Conservation (phyloP, 2,888 invertebrate species). For the Eupithecia dodoneata region DNA sequence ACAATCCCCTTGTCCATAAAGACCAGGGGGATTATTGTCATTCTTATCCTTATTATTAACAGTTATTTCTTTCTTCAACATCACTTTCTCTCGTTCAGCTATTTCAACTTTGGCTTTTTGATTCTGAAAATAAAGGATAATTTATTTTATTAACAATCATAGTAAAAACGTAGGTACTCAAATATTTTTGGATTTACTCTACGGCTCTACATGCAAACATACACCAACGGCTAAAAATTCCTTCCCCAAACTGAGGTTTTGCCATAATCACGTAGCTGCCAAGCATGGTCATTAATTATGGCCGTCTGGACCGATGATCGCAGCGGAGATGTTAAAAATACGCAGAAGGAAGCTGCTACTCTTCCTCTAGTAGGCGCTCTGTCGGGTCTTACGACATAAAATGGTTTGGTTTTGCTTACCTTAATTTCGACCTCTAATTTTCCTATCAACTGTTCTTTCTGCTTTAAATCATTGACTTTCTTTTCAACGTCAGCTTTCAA, state of each 20-base stretch:
- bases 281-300: neutral
- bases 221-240: neutral
- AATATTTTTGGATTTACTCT: neutral
- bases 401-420: conserved; percentile 52
- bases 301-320: neutral
- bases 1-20: conserved; percentile 69
- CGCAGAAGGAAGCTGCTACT: neutral
- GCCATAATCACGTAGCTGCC: neutral
- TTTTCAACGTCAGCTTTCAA: conserved; percentile 70
- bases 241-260: too few relatives aligned
- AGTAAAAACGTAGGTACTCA: neutral
- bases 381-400: neutral
- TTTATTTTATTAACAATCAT: neutral
- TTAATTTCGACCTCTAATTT: conserved; percentile 75
- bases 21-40: conserved; percentile 70
- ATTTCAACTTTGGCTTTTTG: conserved; percentile 72
- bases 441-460: conserved; percentile 68
- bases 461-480: conserved; percentile 71
- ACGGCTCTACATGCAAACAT: neutral
- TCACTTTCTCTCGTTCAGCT: conserved; percentile 69
- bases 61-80: conserved; percentile 69
- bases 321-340: neutral
- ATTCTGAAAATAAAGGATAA: conserved; percentile 58
- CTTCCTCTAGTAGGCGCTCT: neutral
- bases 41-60: conserved; percentile 69